Conservation (phyloP, 2,797 vertebrate genomes). For the Anguilla anguilla region DNA sequence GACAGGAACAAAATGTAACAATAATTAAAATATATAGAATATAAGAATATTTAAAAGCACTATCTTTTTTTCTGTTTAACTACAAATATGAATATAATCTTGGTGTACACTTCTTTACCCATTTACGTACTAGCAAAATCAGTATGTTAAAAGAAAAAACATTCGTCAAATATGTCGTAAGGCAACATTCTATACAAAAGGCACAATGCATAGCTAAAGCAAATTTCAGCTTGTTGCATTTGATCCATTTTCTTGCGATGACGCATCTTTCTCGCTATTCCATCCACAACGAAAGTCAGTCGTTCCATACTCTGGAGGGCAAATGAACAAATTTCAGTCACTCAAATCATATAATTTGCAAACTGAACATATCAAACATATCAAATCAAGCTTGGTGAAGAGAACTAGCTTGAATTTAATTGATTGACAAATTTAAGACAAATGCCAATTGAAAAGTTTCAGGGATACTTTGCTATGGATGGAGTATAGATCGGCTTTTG, state of each 20-base stretch:
- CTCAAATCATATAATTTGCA: neutral
- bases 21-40: too few relatives aligned
- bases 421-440: neutral
- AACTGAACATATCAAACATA: neutral
- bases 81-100: neutral
- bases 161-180: neutral
- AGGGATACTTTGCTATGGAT: neutral
- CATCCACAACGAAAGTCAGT: neutral
- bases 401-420: neutral
- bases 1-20: neutral
- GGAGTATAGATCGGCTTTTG: neutral
- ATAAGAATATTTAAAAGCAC: neutral
- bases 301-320: neutral
- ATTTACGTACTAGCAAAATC: neutral
- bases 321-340: neutral
- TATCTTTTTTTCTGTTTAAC: too few relatives aligned
- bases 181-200: neutral
- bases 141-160: neutral
- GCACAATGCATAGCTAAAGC: neutral
- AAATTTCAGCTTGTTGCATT: slow-evolving; percentile 5
- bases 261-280: neutral
- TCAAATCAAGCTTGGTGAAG: neutral
- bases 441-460: neutral
- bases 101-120: neutral
- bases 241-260: neutral